Evolutionary conservation across 2,113 vertebrate species (phyloP), one percentile per base, ranked within the genome.

Genomic region (Castor canadensis): DNA sequence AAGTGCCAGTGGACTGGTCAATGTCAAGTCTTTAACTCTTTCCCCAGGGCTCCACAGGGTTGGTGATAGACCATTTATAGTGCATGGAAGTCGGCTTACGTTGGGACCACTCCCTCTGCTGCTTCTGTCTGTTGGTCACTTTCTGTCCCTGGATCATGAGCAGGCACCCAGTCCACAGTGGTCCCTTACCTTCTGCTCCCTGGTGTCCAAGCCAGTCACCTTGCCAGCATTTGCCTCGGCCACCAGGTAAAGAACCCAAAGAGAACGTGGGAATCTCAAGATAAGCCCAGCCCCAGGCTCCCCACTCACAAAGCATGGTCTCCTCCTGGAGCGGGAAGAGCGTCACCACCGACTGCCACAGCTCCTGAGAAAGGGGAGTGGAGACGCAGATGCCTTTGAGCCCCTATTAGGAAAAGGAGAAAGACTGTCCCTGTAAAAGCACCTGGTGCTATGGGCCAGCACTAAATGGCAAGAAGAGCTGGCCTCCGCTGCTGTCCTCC

Each of bases 31-130:
- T 24, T 28, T 17, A 0, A 22, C n/a, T 2, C 66, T 20, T 43
- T 54, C 40, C 32, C 32, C 58, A 0, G 13, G 35, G 16, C n/a
- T 35, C 38, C 56, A 19, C 5, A 17, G 1, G 24, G 5, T 45
- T 5, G 16, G 28, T 1, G 7, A 30, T 49, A 28, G 12, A 58
- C 75, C 35, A 3, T 58, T 2, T 43, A 7, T 17, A 9, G 24
- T 3, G 0, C 1, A 0, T 0, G 7, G 16, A 60, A 6, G 58
- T 40, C 0, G 1, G 60, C 62, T 52, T 9, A 2, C 0, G 0
- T 11, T 10, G 11, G 45, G 72, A 16, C 8, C 64, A 58, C 5
- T n/a, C 52, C n/a, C 56, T 87, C 80, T 26, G 6, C 3, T 1
- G 3, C 12, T 19, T 20, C 17, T 1, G 8, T 17, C 56, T 52